Evolutionary conservation across 2,113 vertebrate genomes (phyloP).

Genomic region (Melanerpes formicivorus): DNA sequence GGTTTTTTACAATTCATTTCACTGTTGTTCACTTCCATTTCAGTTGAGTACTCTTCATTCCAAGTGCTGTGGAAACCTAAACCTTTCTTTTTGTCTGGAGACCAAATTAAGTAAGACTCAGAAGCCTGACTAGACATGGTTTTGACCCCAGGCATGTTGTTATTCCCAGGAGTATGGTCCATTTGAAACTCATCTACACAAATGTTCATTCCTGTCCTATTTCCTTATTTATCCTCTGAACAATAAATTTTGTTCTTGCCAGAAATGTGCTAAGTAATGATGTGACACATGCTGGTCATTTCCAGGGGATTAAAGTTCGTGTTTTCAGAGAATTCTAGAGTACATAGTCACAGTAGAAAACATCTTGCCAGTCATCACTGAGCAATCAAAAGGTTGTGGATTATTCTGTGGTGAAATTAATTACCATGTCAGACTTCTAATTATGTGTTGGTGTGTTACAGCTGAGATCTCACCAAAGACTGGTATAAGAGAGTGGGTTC

Average conservation of each 20-base stretch:
- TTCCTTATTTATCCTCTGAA: neutral
- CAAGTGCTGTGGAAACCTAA: neutral
- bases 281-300: slow-evolving; percentile 33
- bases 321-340: slow-evolving; percentile 14
- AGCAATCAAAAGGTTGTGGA: slow-evolving; percentile 53
- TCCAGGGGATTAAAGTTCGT: slow-evolving; percentile 44
- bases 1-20: neutral
- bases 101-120: neutral
- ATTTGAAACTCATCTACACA: neutral
- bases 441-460: neutral
- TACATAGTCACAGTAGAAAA: slow-evolving; percentile 13
- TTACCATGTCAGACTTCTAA: slow-evolving; percentile 36
- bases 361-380: slow-evolving; percentile 40
- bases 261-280: neutral
- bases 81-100: neutral
- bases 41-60: neutral
- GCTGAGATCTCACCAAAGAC: neutral
- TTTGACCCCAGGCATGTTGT: neutral
- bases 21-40: neutral
- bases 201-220: neutral
- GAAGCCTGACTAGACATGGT: neutral
- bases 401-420: slow-evolving; percentile 25
- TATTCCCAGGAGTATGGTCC: neutral
- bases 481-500: neutral
- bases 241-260: neutral